phyloP scores from a whole-genome alignment of 2,888 invertebrate species.

The Zaprionus obscuricornis region DNA sequence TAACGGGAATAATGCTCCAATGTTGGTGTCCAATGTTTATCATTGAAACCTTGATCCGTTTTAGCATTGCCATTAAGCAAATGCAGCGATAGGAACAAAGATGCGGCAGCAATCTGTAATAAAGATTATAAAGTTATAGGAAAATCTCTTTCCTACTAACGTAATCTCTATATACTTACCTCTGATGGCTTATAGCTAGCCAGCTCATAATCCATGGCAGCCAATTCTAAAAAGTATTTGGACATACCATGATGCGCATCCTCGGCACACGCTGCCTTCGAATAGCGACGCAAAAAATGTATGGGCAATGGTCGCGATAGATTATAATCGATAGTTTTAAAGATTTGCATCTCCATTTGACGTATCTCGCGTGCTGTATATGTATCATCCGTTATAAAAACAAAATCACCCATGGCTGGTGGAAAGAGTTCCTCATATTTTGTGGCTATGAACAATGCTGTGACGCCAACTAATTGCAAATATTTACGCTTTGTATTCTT shows the following conservation, averaged over 20 bases:
- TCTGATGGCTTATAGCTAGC: slow-evolving; percentile 92
- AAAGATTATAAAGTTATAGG: neutral
- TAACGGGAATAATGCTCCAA: slow-evolving; percentile 91
- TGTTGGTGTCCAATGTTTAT: slow-evolving; percentile 89
- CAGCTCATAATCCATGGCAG: slow-evolving; percentile 91
- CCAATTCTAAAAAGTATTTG: slow-evolving; percentile 95
- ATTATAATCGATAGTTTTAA: slow-evolving; percentile 90
- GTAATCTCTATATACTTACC: slow-evolving; percentile 86
- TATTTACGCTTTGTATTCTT: slow-evolving; percentile 87
- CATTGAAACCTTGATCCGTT: slow-evolving; percentile 65
- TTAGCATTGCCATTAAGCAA: slow-evolving; percentile 77
- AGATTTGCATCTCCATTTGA: slow-evolving; percentile 91
- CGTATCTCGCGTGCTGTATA: slow-evolving; percentile 91
- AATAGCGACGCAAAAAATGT: slow-evolving; percentile 93
- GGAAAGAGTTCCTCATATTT: slow-evolving; percentile 98
- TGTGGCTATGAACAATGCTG: slow-evolving; percentile 94
- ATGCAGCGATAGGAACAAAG: slow-evolving; percentile 80
- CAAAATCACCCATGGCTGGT: slow-evolving; percentile 94
- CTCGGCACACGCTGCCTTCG: slow-evolving; percentile 85
- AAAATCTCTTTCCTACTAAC: neutral
- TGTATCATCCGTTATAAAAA: slow-evolving; percentile 94
- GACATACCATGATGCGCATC: slow-evolving; percentile 91
- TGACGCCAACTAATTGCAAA: slow-evolving; percentile 94
- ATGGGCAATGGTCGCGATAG: slow-evolving; percentile 94
- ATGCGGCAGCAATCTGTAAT: slow-evolving; percentile 82